Evolutionary conservation across 2,113 vertebrate genomes (phyloP).

Genomic region (Cathartes aura): DNA sequence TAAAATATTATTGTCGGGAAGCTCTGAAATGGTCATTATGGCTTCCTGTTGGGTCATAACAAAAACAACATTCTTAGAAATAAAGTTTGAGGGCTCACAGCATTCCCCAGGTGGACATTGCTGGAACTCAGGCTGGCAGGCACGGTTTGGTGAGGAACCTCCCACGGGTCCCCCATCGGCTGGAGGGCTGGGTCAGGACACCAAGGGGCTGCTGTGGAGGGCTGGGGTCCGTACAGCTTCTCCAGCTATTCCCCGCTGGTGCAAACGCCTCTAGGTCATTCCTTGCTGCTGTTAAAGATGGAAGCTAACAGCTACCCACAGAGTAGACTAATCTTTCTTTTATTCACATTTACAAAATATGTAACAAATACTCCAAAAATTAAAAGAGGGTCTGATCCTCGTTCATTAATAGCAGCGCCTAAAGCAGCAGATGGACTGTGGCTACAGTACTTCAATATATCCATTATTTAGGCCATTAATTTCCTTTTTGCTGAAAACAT

Average conservation of each 20-base stretch:
- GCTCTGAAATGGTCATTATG: not conserved
- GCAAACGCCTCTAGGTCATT: not conserved
- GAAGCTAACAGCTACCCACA: not conserved
- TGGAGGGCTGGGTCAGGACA: not conserved
- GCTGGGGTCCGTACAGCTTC: fast-evolving
- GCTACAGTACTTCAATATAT: conserved; percentile 52
- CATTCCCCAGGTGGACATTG: not conserved
- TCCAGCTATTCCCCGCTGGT: not conserved
- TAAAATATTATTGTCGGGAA: not conserved
- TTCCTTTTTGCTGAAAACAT: conserved; percentile 68
- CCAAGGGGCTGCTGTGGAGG: not conserved
- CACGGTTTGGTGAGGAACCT: fast-evolving
- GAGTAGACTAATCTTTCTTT: not conserved
- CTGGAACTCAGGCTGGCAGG: not conserved
- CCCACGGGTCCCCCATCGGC: fast-evolving
- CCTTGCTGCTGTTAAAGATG: not conserved
- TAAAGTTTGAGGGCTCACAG: not conserved
- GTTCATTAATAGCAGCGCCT: not conserved
- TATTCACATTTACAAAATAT: conserved; percentile 38
- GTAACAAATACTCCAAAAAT: conserved; percentile 4
- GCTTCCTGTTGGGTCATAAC: not conserved
- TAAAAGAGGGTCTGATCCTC: not conserved
- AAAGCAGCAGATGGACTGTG: conserved; percentile 67
- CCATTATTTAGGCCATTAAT: conserved; percentile 75
- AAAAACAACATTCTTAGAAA: not conserved